These are phyloP conservation scores for Lamprotornis superbus DNA, from an alignment of 2,113 vertebrate genomes.

Conservation along the genomic window DNA sequence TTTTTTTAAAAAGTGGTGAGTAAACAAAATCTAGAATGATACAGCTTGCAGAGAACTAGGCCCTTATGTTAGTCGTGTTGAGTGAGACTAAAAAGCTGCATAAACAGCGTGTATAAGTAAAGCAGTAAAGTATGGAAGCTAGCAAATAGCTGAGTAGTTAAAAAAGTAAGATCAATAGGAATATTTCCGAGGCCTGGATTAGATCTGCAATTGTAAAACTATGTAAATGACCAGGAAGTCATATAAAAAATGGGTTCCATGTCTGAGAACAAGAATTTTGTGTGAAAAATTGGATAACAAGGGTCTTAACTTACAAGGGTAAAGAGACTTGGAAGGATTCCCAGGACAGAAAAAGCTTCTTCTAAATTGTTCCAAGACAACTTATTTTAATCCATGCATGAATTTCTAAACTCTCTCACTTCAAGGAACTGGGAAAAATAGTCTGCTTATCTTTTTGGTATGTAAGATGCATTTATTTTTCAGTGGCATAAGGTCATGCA, in stretches of 20 bases:
- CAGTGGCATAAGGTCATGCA: background rate
- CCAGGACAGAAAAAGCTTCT: background rate
- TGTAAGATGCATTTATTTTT: background rate
- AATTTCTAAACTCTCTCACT: background rate
- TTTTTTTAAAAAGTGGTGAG: accelerated
- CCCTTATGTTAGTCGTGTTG: background rate
- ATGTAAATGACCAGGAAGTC: background rate
- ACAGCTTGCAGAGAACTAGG: background rate
- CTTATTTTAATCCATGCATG: background rate
- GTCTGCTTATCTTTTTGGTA: background rate
- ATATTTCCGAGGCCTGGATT: background rate
- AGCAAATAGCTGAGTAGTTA: background rate
- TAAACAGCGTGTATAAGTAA: background rate
- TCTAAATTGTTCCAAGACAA: background rate
- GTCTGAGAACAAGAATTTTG: background rate
- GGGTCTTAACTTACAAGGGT: background rate
- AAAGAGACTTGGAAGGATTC: background rate
- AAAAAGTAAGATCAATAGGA: background rate
- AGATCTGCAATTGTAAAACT: background rate
- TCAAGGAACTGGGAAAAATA: background rate
- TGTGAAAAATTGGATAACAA: background rate
- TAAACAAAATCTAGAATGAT: background rate
- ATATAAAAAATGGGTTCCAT: background rate
- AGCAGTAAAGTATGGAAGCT: background rate
- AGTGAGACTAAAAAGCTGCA: background rate